phyloP scores from a whole-genome alignment of 2,888 invertebrate species.

The Lasioglossum calceatum region DNA sequence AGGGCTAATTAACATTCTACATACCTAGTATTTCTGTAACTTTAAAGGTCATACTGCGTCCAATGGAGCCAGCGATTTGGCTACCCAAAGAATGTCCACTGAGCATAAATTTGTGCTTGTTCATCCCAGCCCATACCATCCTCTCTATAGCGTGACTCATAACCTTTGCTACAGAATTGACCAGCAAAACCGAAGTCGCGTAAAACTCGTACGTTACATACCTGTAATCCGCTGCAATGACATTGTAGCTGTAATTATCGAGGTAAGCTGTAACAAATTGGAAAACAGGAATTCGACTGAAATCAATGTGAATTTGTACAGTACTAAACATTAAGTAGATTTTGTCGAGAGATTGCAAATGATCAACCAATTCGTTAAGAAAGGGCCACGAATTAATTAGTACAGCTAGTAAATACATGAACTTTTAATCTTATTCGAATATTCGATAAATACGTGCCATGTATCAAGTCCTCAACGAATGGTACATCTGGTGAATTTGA shows the following conservation, averaged over 20 bases:
- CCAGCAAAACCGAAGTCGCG: background rate
- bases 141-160: background rate
- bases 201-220: background rate
- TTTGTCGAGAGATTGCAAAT: too few relatives aligned
- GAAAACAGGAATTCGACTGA: too few relatives aligned
- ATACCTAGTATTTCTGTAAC: background rate
- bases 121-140: background rate
- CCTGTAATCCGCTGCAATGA: background rate
- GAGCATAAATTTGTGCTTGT: background rate
- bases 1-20: background rate
- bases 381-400: background rate
- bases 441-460: background rate
- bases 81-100: background rate
- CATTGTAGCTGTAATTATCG: background rate
- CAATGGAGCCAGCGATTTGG: background rate
- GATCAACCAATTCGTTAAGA: background rate
- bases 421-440: background rate
- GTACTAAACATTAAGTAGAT: background rate
- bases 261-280: background rate
- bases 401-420: background rate
- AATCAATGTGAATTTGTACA: background rate
- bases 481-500: rapidly evolving
- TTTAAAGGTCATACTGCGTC: background rate
- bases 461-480: background rate
- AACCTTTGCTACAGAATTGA: background rate